Percentiles rank a stretch among this genome's conserved stretches.
Evolutionary conservation across 1,140 invertebrate species (phyloP).

Genomic region (Prorops nasuta): DNA sequence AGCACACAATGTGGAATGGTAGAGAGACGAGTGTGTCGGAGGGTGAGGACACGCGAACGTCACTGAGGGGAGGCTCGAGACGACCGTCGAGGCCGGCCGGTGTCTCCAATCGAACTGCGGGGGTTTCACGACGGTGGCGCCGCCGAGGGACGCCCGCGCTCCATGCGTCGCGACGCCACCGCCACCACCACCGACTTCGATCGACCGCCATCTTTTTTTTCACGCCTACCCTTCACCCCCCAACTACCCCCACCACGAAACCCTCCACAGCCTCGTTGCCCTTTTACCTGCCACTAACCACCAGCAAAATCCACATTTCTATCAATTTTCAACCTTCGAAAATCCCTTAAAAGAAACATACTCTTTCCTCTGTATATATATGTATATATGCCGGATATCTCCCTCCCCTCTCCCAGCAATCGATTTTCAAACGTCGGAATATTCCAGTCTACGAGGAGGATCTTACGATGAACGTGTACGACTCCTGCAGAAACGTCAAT

Average conservation of each 20-base stretch:
- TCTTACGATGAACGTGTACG: too few species aligned
- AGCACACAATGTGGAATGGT: background rate
- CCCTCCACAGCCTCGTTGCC: background rate
- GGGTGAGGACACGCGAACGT: background rate
- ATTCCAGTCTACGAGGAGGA: too few species aligned
- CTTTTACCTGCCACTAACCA: background rate
- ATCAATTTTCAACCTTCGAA: too few species aligned
- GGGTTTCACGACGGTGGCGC: constrained; percentile 50
- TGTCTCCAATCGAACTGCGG: constrained; percentile 55
- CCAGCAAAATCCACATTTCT: background rate
- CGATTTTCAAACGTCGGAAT: too few species aligned
- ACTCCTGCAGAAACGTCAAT: too few species aligned
- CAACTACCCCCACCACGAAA: background rate
- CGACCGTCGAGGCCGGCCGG: constrained; percentile 47
- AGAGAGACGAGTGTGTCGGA: background rate
- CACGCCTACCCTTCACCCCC: background rate
- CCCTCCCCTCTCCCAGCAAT: too few species aligned
- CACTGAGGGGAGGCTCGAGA: constrained; percentile 18
- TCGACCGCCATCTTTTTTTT: constrained; percentile 39
- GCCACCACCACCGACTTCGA: constrained; percentile 26
- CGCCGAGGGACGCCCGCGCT: constrained; percentile 27
- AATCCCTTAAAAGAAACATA: too few species aligned
- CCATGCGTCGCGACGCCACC: constrained; percentile 31
- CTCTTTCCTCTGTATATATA: too few species aligned
- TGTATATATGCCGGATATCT: too few species aligned